A percentile compares a stretch with the other conserved stretches of the same genome.
These are phyloP conservation scores for Hephaestus fuliginosus DNA, from an alignment of 2,797 vertebrate genomes.

Conservation along the genomic window DNA sequence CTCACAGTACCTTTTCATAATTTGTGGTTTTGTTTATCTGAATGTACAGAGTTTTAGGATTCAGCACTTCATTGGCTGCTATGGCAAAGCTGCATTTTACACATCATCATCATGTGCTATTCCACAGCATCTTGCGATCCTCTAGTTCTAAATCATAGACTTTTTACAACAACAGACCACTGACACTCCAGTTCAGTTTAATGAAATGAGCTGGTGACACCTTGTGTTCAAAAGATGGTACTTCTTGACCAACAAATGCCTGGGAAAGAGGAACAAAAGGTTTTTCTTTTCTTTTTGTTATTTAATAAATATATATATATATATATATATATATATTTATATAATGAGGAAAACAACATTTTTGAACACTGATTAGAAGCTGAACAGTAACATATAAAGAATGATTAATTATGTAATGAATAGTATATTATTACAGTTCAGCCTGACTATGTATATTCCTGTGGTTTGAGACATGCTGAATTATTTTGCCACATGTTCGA, in stretches of 20 bases:
- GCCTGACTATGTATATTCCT: not conserved
- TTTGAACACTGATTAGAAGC: not conserved
- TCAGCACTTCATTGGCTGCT: not conserved
- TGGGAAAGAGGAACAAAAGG: not conserved
- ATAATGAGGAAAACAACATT: not conserved
- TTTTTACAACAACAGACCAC: not conserved
- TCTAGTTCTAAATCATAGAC: not conserved
- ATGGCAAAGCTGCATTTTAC: not conserved
- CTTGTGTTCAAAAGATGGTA: conserved; percentile 46
- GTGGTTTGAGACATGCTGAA: not conserved
- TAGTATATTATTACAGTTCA: not conserved
- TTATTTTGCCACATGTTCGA: not conserved
- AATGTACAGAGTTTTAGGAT: not conserved
- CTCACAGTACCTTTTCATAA: not conserved
- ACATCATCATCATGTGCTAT: not conserved
- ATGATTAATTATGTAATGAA: not conserved
- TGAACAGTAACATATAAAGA: not conserved
- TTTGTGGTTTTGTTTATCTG: not conserved
- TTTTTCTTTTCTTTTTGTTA: not conserved
- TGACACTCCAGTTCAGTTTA: not conserved
- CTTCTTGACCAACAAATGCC: not conserved
- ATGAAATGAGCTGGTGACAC: conserved; percentile 34
- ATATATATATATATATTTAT: too few relatives aligned
- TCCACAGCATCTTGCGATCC: not conserved
- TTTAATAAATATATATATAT: not conserved